Percentiles rank a stretch among this genome's conserved stretches.
Conservation (phyloP, 2,888 invertebrate species). For the Temnothorax unifasciatus region DNA sequence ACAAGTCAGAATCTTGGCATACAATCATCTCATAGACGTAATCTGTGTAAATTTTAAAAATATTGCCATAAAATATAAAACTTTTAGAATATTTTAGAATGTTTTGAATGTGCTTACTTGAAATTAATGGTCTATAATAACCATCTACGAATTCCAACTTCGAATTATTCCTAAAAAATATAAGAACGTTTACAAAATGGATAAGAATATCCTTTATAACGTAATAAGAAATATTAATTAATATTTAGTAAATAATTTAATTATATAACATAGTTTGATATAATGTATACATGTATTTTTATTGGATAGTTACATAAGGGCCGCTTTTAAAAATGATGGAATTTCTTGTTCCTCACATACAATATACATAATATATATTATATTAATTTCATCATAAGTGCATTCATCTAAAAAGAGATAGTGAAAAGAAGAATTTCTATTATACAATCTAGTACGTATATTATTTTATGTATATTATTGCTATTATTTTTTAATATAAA, state of each 20-base stretch:
- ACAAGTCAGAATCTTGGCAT: conserved; percentile 2
- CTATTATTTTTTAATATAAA: background rate
- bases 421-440: background rate
- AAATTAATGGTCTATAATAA: background rate
- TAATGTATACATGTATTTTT: background rate
- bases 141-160: rapidly evolving
- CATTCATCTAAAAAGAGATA: background rate
- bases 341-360: background rate
- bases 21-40: background rate
- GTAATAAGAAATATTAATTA: background rate
- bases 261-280: background rate
- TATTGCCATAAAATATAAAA: background rate
- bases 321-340: background rate
- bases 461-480: background rate
- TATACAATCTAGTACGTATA: background rate
- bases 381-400: background rate
- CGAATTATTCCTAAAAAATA: background rate
- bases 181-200: background rate
- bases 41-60: background rate
- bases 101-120: background rate
- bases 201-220: background rate
- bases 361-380: background rate
- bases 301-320: conserved; percentile 1
- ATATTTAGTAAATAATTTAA: background rate
- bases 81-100: too few species aligned